phyloP scores from a whole-genome alignment of 2,113 vertebrate species.

The Patagioenas fasciata region DNA sequence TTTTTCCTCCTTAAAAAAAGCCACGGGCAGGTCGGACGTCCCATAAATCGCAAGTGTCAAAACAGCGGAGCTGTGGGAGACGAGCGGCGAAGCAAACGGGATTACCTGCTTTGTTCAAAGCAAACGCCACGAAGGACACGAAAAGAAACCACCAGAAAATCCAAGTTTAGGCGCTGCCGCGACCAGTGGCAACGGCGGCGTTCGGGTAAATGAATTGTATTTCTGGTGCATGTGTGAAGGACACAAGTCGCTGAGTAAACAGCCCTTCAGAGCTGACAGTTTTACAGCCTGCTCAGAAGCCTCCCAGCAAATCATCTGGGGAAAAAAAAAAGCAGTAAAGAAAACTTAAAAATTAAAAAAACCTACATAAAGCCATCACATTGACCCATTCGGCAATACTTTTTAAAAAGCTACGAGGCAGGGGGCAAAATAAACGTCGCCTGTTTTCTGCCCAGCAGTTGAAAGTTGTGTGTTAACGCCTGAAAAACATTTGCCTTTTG shows the following conservation, averaged over 20 bases:
- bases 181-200: not conserved
- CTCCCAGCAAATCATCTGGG: not conserved
- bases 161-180: not conserved
- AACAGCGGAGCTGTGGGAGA: not conserved
- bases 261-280: conserved; percentile 45
- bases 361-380: not conserved
- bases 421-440: not conserved
- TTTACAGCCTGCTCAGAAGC: conserved; percentile 19
- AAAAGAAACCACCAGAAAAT: rapidly evolving
- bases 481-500: not conserved
- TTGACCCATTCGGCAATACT: not conserved
- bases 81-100: not conserved
- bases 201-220: not conserved
- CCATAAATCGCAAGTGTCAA: conserved; percentile 24
- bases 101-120: not conserved
- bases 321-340: not conserved
- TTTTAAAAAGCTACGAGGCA: not conserved
- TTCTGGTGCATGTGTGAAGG: conserved; percentile 45
- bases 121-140: not conserved
- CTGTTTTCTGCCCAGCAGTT: not conserved
- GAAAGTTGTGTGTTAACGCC: not conserved
- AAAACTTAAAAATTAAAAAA: not conserved
- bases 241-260: not conserved
- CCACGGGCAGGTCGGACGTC: not conserved
- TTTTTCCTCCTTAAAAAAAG: not conserved